Base-by-base conservation (phyloP, 2,797 vertebrate species). In the Fistularia commersonii region DNA sequence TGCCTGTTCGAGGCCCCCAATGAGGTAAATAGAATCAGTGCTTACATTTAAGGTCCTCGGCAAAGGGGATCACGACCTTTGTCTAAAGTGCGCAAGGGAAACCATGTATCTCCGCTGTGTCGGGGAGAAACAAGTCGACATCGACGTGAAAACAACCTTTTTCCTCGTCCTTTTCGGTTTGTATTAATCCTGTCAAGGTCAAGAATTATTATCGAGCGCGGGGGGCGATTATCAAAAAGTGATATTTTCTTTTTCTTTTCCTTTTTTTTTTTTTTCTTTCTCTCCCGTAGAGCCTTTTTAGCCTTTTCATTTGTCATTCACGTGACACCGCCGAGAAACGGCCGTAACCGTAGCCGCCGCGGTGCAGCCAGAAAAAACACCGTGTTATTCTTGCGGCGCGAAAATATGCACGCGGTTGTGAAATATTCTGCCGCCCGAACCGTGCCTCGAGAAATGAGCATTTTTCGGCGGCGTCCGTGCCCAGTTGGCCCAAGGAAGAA, bases 21-120 rank as follows among this genome's bases (percentile, higher is more conserved):
- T 87, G 82, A 86, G 78, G 88, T 90, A 86, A 91, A 91, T 84
- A 86, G 81, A 86, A 76, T 71, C 48, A 38, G 70, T 91, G 90
- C 83, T 91, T 92, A 92, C 85, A 87, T 87, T 89, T 67, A 59
- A 64, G 64, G 79, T 83, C 70, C 59, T 80, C 62, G 62, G 71
- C 63, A 67, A 78, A 77, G 69, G 58, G 47, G 73, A 69, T 83
- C 76, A 72, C 72, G 76, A 67, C 69, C 76, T 32, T 3, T 51
- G 74, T 69, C 70, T 74, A 66, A 69, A 80, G 76, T 71, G 54
- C 32, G n/a, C 49, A 7, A 55, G 38, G 59, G 63, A 54, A 66
- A 68, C 58, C 64, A 34, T 56, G 70, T 42, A 46, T 69, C 64
- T 72, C 44, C 44, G 64, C 66, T 8, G 66, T 72, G 69, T 57